phyloP scores from a whole-genome alignment of 2,113 vertebrate genomes.

The Paradisaea rubra region DNA sequence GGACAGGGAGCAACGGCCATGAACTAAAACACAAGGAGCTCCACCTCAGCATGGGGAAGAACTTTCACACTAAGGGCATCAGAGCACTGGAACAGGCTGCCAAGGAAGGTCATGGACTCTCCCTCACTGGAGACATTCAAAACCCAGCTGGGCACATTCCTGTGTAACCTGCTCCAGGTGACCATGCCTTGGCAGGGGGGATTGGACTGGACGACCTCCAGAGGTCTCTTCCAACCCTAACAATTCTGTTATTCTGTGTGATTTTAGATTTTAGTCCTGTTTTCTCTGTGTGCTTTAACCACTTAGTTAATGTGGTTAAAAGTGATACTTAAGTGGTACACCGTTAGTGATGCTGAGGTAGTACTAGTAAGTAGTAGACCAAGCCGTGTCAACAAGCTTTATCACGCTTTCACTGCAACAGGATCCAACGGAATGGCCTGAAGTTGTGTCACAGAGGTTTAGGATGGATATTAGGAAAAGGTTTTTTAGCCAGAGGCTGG shows the following conservation, averaged over 20 bases:
- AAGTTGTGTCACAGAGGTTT: neutral
- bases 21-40: neutral
- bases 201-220: neutral
- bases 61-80: neutral
- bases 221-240: neutral
- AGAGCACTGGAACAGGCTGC: neutral
- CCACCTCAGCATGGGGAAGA: neutral
- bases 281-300: neutral
- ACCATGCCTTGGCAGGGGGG: neutral
- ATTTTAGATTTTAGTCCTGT: neutral
- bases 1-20: accelerated
- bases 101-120: neutral
- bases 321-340: neutral
- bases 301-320: neutral
- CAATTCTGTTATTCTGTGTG: neutral
- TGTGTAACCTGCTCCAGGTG: neutral
- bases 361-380: neutral
- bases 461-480: too few species aligned
- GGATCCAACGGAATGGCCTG: neutral
- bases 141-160: accelerated
- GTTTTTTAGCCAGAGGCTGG: neutral
- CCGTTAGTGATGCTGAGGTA: neutral
- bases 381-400: too few species aligned
- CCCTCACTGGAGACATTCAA: too few species aligned
- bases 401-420: neutral